Base-by-base conservation (phyloP, 2,888 invertebrate genomes). In the Argyra leucocephala region DNA sequence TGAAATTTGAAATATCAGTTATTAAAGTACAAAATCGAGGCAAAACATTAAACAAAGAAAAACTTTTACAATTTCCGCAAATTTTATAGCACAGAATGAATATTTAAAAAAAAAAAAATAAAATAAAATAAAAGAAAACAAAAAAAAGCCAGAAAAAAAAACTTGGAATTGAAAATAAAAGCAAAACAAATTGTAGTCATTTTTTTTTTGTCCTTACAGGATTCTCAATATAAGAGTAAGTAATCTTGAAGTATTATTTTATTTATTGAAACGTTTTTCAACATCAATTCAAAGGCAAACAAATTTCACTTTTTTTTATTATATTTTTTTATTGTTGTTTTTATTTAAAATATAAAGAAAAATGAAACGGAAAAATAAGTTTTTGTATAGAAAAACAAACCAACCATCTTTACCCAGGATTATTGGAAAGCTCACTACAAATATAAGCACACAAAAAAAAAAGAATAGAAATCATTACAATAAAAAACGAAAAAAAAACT, bases 211-310 rank as follows among this genome's bases (percentile, higher is more conserved):
- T 12, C 18, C 48, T 48, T 48, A 48, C 4, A 48, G 18, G 4
- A 37, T 37, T 37, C 18, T 48, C 12, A 48, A n/a, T 18, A 48
- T n/a, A 18, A 48, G 48, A 48, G 48, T 48, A 48, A 48, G 18
- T 48, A 48, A 48, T 48, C 48, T 48, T 48, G 48, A 48, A 48
- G 48, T 48, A 48, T 12, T 48, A n/a, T 48, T 48, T 48, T 48
- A 48, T 48, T 48, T 48, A 48, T 48, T 48, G 48, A 48, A 48
- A 48, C 48, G 48, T 48, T 48, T 48, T 48, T 18, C 48, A 48
- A 18, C 48, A 48, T 48, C 48, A 2, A 48, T 48, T 48, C 15
- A 15, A 37, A 48, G 2, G n/a, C 6, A 48, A 48, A 18, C 9
- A 48, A 48, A 48, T 48, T 48, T 48, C 5, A 48, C 48, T 12